These are phyloP conservation scores for Caenorhabditis sp. DNA, from an alignment of 2,888 invertebrate genomes.

Conservation along the genomic window DNA sequence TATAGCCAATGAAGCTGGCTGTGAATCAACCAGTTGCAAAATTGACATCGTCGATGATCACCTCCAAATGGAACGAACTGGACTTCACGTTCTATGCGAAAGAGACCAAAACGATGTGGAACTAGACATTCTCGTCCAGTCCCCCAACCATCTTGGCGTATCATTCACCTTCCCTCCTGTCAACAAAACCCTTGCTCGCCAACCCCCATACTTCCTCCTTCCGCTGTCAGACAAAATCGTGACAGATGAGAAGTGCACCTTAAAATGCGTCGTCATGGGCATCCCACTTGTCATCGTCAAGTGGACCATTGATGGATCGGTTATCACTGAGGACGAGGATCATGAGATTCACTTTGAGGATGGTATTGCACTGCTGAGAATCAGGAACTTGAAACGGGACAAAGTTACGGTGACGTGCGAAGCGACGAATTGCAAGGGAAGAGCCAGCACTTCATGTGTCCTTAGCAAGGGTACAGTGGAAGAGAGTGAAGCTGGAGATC, in stretches of 20 bases:
- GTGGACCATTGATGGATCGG: constrained; percentile 75
- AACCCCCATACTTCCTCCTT: constrained; percentile 62
- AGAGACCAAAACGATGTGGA: constrained; percentile 73
- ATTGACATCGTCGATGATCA: constrained; percentile 74
- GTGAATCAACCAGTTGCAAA: constrained; percentile 87
- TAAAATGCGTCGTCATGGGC: constrained; percentile 82
- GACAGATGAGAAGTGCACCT: constrained; percentile 36
- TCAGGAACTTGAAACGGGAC: constrained; percentile 50
- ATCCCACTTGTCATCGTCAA: constrained; percentile 82
- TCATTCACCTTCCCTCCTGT: constrained; percentile 52
- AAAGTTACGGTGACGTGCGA: constrained; percentile 59
- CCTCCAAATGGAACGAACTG: constrained; percentile 65
- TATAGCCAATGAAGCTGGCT: constrained; percentile 91
- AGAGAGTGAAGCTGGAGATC: constrained; percentile 54
- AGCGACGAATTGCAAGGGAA: constrained; percentile 68
- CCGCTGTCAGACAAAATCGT: constrained; percentile 45
- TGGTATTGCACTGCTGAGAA: constrained; percentile 69
- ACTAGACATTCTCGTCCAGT: constrained; percentile 73
- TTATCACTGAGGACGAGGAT: constrained; percentile 44
- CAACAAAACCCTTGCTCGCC: constrained; percentile 40
- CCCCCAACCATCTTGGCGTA: constrained; percentile 62
- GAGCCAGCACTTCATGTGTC: constrained; percentile 56
- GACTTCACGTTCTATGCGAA: constrained; percentile 73
- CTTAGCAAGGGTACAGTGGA: constrained; percentile 20
- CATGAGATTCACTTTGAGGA: constrained; percentile 71